Base-by-base conservation (phyloP, 1,140 invertebrate species). In the Centruroides sculpturatus region DNA sequence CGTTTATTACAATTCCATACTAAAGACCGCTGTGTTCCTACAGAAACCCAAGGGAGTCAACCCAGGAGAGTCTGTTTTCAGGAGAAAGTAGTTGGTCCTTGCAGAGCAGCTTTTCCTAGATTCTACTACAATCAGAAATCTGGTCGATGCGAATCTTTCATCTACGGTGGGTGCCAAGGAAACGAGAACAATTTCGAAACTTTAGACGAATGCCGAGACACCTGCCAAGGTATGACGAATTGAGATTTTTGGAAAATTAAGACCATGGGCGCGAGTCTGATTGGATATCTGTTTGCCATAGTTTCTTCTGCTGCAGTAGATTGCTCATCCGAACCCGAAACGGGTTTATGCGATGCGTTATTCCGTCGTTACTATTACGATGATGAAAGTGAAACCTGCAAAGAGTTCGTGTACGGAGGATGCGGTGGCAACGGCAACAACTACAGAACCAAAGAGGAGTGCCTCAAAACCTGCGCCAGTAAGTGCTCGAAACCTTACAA, bases 101-200 rank as follows among this genome's bases (percentile, higher is more conserved):
- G 41, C 41, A 41, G 8, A n/a, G 73, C 70, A 35, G 5, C 5
- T 8, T 41, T 41, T 41, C 41, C 5, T 41, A 5, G 41, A 8
- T 41, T 41, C 41, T 41, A 41, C 41, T 41, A 6, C 41, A 41
- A 41, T 41, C 5, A 41, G 7, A 8, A 41, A 6, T 6, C 5
- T 3, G 41, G 41, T 6, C 2, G 7, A 41, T 89, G 85, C 71
- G 77, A 41, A 41, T 5, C 5, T 67, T 93, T 93, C 73, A 75
- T 74, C 11, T 94, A 87, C 69, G 82, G 83, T 55, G 90, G 91
- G 63, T 92, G 88, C 72, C 81, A 81, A 47, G 90, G 90, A 56
- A 91, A 86, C 66, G 83, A 80, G 34, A 92, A 92, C 72, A 82
- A 86, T 68, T 92, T 92, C 74, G 78, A 74, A 58, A 80, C 82